phyloP scores from a whole-genome alignment of 2,888 invertebrate species.

The Steinernema carpocapsae region DNA sequence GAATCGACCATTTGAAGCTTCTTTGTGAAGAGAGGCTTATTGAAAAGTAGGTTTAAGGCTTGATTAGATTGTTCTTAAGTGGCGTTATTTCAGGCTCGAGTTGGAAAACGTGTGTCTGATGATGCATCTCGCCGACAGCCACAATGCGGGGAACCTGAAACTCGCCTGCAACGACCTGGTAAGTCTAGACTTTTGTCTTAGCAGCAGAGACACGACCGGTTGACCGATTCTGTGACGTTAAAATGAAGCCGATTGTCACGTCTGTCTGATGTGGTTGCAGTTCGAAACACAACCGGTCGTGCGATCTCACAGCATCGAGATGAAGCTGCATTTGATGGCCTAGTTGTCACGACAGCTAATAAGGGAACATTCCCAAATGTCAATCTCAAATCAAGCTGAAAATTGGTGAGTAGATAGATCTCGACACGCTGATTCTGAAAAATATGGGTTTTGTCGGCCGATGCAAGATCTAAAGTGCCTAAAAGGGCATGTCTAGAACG shows the following conservation, averaged over 20 bases:
- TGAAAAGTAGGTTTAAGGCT: conserved; percentile 38
- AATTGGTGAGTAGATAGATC: no score
- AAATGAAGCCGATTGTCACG: conserved; percentile 28
- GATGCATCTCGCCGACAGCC: conserved; percentile 60
- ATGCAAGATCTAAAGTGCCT: no score
- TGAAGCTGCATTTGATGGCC: no score
- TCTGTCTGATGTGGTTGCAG: no score
- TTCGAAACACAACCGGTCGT: no score
- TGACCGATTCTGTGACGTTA: neutral
- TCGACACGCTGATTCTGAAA: no score
- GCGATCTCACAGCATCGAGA: no score
- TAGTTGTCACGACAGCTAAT: no score
- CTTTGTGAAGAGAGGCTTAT: conserved; percentile 62
- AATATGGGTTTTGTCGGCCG: no score
- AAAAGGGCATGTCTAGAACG: no score
- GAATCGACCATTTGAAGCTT: conserved; percentile 61
- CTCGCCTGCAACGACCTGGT: conserved; percentile 59
- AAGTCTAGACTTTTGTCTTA: neutral
- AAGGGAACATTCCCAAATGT: no score
- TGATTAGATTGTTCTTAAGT: conserved; percentile 12
- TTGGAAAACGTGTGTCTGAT: conserved; percentile 60
- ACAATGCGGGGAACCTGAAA: conserved; percentile 58
- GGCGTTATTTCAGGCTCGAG: conserved; percentile 44
- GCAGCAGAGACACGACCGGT: neutral
- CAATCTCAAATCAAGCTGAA: no score